Evolutionary conservation across 2,113 vertebrate species (phyloP).

Genomic region (Datnioides undecimradiatus): DNA sequence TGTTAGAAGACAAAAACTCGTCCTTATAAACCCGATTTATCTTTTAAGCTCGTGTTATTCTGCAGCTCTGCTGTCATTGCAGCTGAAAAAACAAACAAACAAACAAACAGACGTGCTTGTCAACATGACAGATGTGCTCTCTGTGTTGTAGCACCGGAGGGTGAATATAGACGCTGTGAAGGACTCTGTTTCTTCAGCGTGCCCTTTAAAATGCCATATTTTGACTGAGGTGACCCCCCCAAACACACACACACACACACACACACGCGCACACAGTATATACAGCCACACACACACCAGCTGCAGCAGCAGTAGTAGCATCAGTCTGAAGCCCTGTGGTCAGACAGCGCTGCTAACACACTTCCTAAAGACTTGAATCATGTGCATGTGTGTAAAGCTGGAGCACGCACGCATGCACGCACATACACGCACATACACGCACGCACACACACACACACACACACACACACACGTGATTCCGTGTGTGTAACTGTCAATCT

Average conservation of each 20-base stretch:
- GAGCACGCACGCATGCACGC: conserved; percentile 5
- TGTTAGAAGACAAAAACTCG: too few relatives aligned
- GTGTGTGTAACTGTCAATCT: conserved; percentile 45
- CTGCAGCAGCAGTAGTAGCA: neutral
- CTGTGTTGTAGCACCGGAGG: conserved; percentile 18
- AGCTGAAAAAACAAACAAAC: too few relatives aligned
- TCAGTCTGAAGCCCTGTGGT: conserved; percentile 24
- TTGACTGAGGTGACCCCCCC: conserved; percentile 46
- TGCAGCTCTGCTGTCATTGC: too few relatives aligned
- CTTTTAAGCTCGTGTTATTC: too few relatives aligned
- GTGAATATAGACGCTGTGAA: conserved; percentile 41
- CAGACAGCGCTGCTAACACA: conserved; percentile 18
- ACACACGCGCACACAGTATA: neutral
- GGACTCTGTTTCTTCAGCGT: conserved; percentile 42
- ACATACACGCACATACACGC: conserved; percentile 5
- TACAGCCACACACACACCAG: neutral
- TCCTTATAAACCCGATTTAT: too few relatives aligned
- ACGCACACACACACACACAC: conserved; percentile 10
- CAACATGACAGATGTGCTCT: conserved; percentile 46
- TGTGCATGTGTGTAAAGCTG: conserved; percentile 2
- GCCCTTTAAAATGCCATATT: conserved; percentile 63
- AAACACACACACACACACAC: neutral
- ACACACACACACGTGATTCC: neutral
- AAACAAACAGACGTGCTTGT: neutral
- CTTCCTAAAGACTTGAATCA: conserved; percentile 29